Conservation (phyloP, 1,140 invertebrate genomes). For the Colletes latitarsis region DNA sequence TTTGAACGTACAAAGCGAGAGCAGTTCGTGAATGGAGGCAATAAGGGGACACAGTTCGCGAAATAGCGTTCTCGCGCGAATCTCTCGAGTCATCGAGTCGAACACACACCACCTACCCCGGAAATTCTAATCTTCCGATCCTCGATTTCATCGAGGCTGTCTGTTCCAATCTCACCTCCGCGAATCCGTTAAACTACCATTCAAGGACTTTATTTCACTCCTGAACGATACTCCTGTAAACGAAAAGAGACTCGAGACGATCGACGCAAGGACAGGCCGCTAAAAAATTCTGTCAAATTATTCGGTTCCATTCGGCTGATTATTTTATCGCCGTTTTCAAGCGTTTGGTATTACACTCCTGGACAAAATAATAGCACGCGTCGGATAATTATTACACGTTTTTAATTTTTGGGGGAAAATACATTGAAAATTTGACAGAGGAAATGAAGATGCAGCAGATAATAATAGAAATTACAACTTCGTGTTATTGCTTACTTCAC, state of each 20-base stretch:
- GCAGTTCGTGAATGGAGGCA: background rate
- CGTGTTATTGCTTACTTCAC: too few relatives aligned
- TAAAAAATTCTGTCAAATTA: background rate
- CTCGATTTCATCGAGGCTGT: background rate
- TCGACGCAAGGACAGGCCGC: too few relatives aligned
- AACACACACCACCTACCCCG: background rate
- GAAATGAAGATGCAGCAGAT: too few relatives aligned
- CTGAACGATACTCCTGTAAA: background rate
- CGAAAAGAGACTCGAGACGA: background rate
- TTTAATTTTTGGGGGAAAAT: too few relatives aligned
- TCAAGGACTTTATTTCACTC: background rate
- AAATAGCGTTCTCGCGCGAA: background rate
- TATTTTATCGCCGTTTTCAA: too few relatives aligned
- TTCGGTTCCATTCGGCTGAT: background rate
- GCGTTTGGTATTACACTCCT: too few relatives aligned
- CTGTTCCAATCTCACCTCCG: slow-evolving; percentile 27
- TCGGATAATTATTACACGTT: too few relatives aligned
- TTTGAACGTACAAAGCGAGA: background rate
- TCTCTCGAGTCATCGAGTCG: background rate
- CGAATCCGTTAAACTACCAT: too few relatives aligned
- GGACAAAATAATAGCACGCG: too few relatives aligned
- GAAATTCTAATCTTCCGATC: background rate
- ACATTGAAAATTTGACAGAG: too few relatives aligned
- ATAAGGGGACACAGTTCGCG: background rate
- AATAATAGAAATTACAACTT: too few relatives aligned